These are phyloP conservation scores for Pteronotus mesoamericanus DNA, from an alignment of 2,797 vertebrate species.

Conservation along the genomic window DNA sequence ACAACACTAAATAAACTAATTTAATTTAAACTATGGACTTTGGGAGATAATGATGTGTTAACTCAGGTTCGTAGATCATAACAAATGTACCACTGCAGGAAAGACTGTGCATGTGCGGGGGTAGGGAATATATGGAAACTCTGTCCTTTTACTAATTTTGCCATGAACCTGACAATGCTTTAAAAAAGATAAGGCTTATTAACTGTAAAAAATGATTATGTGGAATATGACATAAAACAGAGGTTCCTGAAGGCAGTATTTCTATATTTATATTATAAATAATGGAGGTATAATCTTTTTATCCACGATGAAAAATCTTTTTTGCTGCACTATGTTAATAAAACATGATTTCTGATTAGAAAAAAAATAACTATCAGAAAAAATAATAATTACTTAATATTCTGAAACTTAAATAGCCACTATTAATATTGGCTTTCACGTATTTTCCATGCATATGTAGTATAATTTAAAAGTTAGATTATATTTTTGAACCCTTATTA, in stretches of 20 bases:
- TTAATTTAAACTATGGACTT: background rate
- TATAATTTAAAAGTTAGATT: conserved; percentile 12
- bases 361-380: background rate
- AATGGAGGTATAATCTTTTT: background rate
- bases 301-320: background rate
- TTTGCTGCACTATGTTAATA: background rate
- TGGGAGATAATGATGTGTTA: background rate
- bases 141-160: background rate
- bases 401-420: background rate
- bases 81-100: background rate
- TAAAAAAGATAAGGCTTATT: background rate
- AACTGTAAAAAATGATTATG: background rate
- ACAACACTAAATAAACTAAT: background rate
- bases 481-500: background rate
- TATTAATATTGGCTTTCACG: background rate
- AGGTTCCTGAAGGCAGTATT: background rate
- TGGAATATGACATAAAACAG: background rate
- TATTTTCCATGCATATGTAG: background rate
- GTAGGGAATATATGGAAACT: background rate
- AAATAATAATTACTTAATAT: background rate
- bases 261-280: background rate
- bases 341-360: background rate
- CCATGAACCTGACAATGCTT: background rate
- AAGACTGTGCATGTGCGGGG: background rate
- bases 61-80: background rate